phyloP scores from a whole-genome alignment of 2,797 vertebrate species.

The Pipistrellus pipistrellus region DNA sequence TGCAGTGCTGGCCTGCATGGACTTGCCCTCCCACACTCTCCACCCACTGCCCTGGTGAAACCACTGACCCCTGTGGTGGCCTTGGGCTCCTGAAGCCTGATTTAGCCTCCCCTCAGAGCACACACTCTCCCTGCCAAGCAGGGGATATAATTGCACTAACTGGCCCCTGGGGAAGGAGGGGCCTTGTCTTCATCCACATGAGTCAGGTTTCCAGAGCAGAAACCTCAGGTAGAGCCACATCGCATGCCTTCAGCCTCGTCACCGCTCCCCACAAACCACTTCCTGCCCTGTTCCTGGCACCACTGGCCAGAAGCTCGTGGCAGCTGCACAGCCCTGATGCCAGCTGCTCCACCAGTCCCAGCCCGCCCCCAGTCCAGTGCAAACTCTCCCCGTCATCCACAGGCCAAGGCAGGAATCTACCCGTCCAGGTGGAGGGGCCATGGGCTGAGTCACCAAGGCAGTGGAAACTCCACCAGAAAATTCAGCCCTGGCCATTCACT shows the following conservation, averaged over 20 bases:
- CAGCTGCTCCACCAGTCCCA: background rate
- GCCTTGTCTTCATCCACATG: slow-evolving; percentile 71
- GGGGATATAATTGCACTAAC: slow-evolving; percentile 60
- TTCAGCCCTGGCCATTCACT: background rate
- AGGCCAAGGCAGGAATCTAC: background rate
- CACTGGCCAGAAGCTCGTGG: slow-evolving; percentile 74
- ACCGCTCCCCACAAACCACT: slow-evolving; percentile 91
- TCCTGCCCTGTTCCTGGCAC: slow-evolving; percentile 90
- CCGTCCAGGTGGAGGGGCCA: background rate
- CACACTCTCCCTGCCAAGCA: background rate
- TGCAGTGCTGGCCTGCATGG: background rate
- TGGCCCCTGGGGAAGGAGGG: slow-evolving; percentile 60
- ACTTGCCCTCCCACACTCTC: background rate
- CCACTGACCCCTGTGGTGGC: background rate
- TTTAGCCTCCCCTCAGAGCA: background rate
- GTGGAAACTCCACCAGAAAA: background rate
- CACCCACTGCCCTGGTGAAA: background rate
- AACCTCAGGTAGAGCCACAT: slow-evolving; percentile 85
- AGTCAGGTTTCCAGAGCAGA: slow-evolving; percentile 84
- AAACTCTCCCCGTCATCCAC: background rate
- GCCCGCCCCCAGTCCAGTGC: background rate
- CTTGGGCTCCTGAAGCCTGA: background rate
- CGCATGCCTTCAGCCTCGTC: slow-evolving; percentile 74
- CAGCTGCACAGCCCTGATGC: background rate
- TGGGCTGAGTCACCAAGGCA: background rate